phyloP scores from a whole-genome alignment of 2,113 vertebrate species.

The Osmerus eperlanus region DNA sequence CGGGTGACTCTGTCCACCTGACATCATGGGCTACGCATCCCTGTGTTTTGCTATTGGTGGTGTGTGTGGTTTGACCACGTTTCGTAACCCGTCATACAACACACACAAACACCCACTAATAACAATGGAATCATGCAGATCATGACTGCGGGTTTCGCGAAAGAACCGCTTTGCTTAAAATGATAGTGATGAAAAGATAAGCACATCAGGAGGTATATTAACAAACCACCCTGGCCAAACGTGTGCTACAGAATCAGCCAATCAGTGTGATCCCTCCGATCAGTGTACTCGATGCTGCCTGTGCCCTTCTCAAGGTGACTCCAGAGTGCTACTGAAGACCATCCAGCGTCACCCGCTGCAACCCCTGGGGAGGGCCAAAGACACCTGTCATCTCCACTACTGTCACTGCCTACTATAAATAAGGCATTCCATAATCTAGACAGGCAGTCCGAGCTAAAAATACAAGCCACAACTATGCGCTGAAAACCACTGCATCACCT shows the following conservation, averaged over 20 bases:
- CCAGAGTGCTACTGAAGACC: slow-evolving; percentile 41
- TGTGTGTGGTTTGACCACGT: too few species aligned
- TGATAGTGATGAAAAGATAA: too few species aligned
- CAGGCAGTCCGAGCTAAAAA: slow-evolving; percentile 58
- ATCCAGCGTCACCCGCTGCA: slow-evolving; percentile 44
- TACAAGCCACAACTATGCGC: slow-evolving; percentile 51
- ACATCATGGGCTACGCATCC: slow-evolving; percentile 24
- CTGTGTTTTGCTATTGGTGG: background rate
- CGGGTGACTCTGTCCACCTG: slow-evolving; percentile 21
- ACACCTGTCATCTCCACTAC: slow-evolving; percentile 71
- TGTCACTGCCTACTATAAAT: slow-evolving; percentile 73
- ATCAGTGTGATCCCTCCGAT: background rate
- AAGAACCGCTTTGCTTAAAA: too few species aligned
- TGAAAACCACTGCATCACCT: slow-evolving; percentile 56
- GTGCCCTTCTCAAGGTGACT: slow-evolving; percentile 66
- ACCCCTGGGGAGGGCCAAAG: slow-evolving; percentile 34
- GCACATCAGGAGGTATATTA: too few species aligned
- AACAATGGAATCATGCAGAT: background rate
- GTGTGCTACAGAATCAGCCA: background rate
- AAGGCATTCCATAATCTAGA: slow-evolving; percentile 65
- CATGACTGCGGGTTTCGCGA: too few species aligned
- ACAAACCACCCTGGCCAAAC: background rate
- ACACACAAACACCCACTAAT: background rate
- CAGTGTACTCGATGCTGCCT: background rate
- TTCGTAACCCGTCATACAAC: too few species aligned